Evolutionary conservation across 2,113 vertebrate species (phyloP), one percentile per base, ranked within the genome.

Genomic region (Bubalus kerabau): DNA sequence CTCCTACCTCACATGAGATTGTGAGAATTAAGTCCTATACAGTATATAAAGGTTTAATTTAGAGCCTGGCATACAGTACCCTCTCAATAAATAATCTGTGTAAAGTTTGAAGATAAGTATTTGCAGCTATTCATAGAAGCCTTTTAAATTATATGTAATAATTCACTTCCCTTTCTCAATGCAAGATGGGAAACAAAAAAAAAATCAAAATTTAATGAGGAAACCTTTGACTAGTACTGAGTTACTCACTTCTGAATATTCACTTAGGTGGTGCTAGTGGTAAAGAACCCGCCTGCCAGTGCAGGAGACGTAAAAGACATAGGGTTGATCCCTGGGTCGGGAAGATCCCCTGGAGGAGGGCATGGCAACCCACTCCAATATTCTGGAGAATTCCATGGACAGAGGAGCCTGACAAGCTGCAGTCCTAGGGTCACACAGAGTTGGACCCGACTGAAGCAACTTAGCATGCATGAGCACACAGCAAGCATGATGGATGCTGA

Each of bases 81-180:
- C 67, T 62, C 54, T 74, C n/a, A 83, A 64, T 93, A 82, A 96
- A 89, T 64, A 92, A 21, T 60, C 36, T 21, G 2, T 56, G 10
- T 48, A 32, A 26, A 85, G 5, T 78, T 36, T 74, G 32, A 95
- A 93, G 40, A 43, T 17, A 83, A 88, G 2, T 21, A 43, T 87
- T n/a, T 93, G 24, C 30, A 91, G 36, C 15, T 91, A 80, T 4
- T 90, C 5, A 16, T n/a, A 78, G 1, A 78, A 91, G 50, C 21
- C 52, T 57, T 94, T 96, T 91, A 94, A 85, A 85, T 90, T 93
- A 24, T 32, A 32, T 84, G 40, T 59, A 81, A 92, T 64, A 90
- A 87, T 46, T 90, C 52, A 15, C 15, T 90, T 90, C 19, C 24
- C 8, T 87, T 93, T 93, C 50, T 90, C 26, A 26, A 6, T 23